phyloP scores from a whole-genome alignment of 2,888 invertebrate species.

The Listrodromus nycthemerus region DNA sequence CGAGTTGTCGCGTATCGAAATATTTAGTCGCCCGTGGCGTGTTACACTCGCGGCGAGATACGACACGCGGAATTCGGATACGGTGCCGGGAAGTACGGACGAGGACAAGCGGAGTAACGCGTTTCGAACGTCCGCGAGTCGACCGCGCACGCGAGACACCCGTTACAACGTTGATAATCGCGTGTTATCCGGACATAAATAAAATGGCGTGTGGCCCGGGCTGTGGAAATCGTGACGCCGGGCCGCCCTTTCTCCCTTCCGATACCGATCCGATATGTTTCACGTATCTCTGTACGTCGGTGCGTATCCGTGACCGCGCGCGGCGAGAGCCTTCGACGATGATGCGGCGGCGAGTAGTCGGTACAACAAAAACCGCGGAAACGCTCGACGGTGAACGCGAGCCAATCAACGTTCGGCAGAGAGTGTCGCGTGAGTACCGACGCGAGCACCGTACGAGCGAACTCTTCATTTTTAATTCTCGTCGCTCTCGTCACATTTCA shows the following conservation, averaged over 20 bases:
- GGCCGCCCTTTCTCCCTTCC: slow-evolving; percentile 4
- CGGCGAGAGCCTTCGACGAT: neutral
- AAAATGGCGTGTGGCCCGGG: slow-evolving; percentile 39
- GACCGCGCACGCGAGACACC: slow-evolving; percentile 33
- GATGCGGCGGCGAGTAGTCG: no score
- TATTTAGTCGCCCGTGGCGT: neutral
- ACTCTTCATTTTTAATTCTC: neutral
- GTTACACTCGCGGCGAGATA: neutral
- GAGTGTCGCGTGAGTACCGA: slow-evolving; percentile 16
- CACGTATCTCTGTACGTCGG: neutral
- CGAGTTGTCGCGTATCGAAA: neutral
- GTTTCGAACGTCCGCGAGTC: slow-evolving; percentile 29
- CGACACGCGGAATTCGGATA: slow-evolving; percentile 5
- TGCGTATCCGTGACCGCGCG: slow-evolving; percentile 1
- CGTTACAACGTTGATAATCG: slow-evolving; percentile 51
- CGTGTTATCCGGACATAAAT: slow-evolving; percentile 36
- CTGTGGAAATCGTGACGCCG: slow-evolving; percentile 17
- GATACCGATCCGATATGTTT: slow-evolving; percentile 1
- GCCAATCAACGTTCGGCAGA: slow-evolving; percentile 18
- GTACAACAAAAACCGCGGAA: slow-evolving; percentile 13
- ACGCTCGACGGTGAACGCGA: slow-evolving; percentile 23
- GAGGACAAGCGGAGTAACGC: slow-evolving; percentile 14
- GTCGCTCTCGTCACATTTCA: neutral
- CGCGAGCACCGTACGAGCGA: no score
- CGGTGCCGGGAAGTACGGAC: slow-evolving; percentile 11